Conservation (phyloP, 2,888 invertebrate species). For the Halictus quadricinctus region DNA sequence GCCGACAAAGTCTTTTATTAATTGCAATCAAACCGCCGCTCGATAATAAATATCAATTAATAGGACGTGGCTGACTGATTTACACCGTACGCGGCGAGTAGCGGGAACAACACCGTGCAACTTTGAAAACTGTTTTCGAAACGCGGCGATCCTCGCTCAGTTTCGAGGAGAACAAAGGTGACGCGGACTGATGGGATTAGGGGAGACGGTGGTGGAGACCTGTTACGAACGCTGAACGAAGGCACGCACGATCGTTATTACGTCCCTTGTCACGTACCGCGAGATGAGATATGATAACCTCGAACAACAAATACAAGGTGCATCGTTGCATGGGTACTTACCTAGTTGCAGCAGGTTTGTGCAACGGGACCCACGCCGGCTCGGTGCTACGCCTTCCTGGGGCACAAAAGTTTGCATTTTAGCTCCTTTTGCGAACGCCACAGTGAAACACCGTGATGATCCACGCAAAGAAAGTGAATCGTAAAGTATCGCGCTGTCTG, state of each 20-base stretch:
- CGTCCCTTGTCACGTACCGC: slow-evolving; percentile 75
- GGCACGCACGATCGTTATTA: slow-evolving; percentile 74
- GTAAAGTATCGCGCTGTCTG: too few species aligned
- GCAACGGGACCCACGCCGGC: slow-evolving; percentile 51
- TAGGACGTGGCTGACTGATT: slow-evolving; percentile 73
- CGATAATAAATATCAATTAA: slow-evolving; percentile 81
- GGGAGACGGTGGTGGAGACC: slow-evolving; percentile 71
- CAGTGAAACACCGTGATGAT: not conserved
- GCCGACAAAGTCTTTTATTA: slow-evolving; percentile 81
- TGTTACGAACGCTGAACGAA: slow-evolving; percentile 70
- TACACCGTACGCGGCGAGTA: slow-evolving; percentile 51
- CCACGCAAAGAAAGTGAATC: not conserved
- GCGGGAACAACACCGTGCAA: not conserved
- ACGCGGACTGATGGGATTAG: slow-evolving; percentile 68
- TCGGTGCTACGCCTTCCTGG: slow-evolving; percentile 31
- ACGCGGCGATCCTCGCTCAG: not conserved
- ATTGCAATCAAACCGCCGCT: slow-evolving; percentile 78
- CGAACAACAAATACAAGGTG: slow-evolving; percentile 75
- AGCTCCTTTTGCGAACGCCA: not conserved
- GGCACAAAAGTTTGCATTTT: not conserved
- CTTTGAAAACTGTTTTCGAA: not conserved
- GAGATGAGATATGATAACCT: slow-evolving; percentile 77
- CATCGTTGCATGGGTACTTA: slow-evolving; percentile 51
- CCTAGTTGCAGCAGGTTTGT: slow-evolving; percentile 42
- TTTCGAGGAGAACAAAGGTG: slow-evolving; percentile 59